A percentile compares a stretch with the other conserved stretches of the same genome.
These are phyloP conservation scores for Drosophila grimshawi DNA, from an alignment of 1,140 invertebrate genomes.

Conservation along the genomic window DNA sequence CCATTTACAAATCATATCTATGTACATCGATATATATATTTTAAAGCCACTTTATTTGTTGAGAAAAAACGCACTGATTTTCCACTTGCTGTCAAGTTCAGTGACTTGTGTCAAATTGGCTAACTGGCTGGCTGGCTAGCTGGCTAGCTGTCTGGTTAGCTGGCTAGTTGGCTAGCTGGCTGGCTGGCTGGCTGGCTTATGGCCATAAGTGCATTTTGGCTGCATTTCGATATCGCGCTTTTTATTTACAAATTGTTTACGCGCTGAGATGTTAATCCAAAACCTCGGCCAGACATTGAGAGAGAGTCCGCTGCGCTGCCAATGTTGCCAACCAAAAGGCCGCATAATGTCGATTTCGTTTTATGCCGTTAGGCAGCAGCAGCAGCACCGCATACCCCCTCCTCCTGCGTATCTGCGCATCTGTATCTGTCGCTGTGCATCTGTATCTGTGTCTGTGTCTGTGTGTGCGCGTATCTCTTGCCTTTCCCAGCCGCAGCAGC, in stretches of 20 bases:
- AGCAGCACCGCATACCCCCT: neutral
- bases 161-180: constrained; percentile 52
- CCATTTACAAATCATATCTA: neutral
- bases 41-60: no score
- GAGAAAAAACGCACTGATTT: constrained; percentile 32
- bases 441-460: constrained; percentile 12
- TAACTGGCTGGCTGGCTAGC: constrained; percentile 41
- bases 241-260: constrained; percentile 84
- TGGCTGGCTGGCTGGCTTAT: constrained; percentile 24
- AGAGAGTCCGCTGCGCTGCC: constrained; percentile 49
- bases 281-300: constrained; percentile 34
- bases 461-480: constrained; percentile 51
- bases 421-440: constrained; percentile 38
- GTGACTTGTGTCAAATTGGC: constrained; percentile 54
- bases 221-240: constrained; percentile 78
- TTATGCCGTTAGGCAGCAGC: constrained; percentile 73
- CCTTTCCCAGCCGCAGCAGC: constrained; percentile 65
- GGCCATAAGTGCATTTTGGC: constrained; percentile 70
- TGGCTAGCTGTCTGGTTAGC: constrained; percentile 16
- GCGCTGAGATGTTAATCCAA: constrained; percentile 82
- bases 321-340: neutral
- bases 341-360: constrained; percentile 82
- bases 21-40: no score
- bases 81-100: constrained; percentile 39
- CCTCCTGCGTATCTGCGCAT: constrained; percentile 25